A percentile compares a stretch with the other conserved stretches of the same genome.
phyloP scores from a whole-genome alignment of 2,113 vertebrate genomes.

The Malurus alboscapulatus region DNA sequence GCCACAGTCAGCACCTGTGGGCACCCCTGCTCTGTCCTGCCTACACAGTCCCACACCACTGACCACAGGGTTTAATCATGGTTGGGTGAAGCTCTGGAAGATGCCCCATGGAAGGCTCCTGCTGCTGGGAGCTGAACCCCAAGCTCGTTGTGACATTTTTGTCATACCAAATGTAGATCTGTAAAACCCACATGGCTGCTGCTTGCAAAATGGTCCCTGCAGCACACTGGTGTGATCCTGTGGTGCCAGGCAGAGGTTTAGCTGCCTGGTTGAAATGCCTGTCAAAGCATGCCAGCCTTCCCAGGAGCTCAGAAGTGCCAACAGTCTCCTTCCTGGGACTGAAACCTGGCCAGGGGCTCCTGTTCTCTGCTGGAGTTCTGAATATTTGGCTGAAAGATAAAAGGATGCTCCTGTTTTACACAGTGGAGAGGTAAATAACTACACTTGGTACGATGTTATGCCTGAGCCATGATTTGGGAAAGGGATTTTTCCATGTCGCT shows the following conservation, averaged over 20 bases:
- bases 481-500: background rate
- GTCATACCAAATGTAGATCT: background rate
- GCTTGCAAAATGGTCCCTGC: background rate
- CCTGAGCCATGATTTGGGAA: background rate
- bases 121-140: background rate
- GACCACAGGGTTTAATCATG: accelerated
- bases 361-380: background rate
- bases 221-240: background rate
- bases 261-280: background rate
- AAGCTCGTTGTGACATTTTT: background rate
- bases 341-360: background rate
- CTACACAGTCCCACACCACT: accelerated
- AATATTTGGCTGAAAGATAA: background rate
- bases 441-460: background rate
- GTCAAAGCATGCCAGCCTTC: background rate
- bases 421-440: background rate
- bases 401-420: background rate
- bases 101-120: background rate
- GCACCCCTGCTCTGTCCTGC: background rate
- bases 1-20: background rate
- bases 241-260: accelerated
- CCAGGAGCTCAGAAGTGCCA: background rate
- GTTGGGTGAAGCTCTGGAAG: background rate
- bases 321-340: background rate
- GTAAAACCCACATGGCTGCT: background rate